A percentile compares a stretch with the other conserved stretches of the same genome.
Evolutionary conservation across 2,888 invertebrate genomes (phyloP).

Genomic region (Spicauda simplicius): DNA sequence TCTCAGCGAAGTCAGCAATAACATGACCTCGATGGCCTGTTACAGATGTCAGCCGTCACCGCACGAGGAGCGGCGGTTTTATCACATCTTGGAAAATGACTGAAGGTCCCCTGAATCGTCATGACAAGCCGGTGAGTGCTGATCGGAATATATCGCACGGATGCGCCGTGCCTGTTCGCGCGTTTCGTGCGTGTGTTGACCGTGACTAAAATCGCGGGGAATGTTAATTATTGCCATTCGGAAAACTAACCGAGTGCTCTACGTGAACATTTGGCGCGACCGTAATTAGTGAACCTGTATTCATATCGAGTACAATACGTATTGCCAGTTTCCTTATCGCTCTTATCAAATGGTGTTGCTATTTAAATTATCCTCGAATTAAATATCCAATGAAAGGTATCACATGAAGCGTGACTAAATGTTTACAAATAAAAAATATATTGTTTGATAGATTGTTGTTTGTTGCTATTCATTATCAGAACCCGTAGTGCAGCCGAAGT

Average conservation of each 20-base stretch:
- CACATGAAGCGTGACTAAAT: not conserved
- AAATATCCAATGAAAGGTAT: too few species aligned
- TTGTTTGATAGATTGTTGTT: not conserved
- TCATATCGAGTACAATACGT: slow-evolving; percentile 8
- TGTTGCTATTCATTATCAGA: not conserved
- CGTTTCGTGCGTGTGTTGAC: slow-evolving; percentile 40
- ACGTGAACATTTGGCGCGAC: slow-evolving; percentile 32
- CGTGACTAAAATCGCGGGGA: slow-evolving; percentile 41
- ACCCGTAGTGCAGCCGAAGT: not conserved
- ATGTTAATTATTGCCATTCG: slow-evolving; percentile 34
- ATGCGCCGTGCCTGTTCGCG: slow-evolving; percentile 29
- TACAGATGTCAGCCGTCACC: slow-evolving; percentile 81
- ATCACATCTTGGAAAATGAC: slow-evolving; percentile 84
- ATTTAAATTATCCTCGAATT: slow-evolving; percentile 11
- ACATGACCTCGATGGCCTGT: slow-evolving; percentile 76
- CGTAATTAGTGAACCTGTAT: slow-evolving; percentile 13
- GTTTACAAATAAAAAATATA: slow-evolving; percentile 1
- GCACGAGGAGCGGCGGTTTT: slow-evolving; percentile 79
- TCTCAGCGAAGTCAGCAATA: slow-evolving; percentile 49
- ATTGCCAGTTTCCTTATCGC: slow-evolving; percentile 25
- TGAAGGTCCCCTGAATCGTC: slow-evolving; percentile 70
- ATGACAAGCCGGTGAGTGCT: slow-evolving; percentile 80
- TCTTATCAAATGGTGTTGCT: slow-evolving; percentile 23
- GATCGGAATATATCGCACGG: slow-evolving; percentile 36
- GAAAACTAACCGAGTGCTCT: slow-evolving; percentile 23